These are phyloP conservation scores for Thamnophis sirtalis DNA, from an alignment of 2,113 vertebrate species.

Conservation along the genomic window DNA sequence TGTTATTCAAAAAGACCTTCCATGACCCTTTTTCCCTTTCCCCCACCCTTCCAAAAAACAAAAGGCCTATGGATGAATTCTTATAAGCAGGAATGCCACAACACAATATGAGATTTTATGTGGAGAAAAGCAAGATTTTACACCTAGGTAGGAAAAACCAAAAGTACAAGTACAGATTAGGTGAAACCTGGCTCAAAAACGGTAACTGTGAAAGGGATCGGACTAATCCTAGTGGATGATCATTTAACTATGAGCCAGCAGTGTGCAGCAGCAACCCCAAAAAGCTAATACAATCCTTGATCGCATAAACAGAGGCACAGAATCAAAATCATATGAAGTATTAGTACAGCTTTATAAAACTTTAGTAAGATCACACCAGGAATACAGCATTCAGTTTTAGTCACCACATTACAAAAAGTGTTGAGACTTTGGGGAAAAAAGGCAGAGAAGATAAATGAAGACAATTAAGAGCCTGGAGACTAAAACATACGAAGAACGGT, in stretches of 20 bases:
- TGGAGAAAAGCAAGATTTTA: not conserved
- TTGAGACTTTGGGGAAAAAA: not conserved
- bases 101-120: not conserved
- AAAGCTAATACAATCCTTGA: not conserved
- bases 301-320: not conserved
- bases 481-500: not conserved
- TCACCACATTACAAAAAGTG: not conserved
- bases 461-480: not conserved
- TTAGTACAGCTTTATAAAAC: not conserved
- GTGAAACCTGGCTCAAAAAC: not conserved
- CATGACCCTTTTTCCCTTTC: not conserved
- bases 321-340: not conserved
- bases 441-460: not conserved
- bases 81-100: not conserved
- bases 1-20: not conserved
- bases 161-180: not conserved
- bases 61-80: not conserved
- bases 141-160: not conserved
- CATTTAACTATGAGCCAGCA: not conserved
- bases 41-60: not conserved
- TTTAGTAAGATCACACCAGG: not conserved
- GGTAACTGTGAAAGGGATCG: not conserved
- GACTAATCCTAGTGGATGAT: not conserved
- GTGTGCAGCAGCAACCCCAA: not conserved
- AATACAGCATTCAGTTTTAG: not conserved